Evolutionary conservation across 2,888 invertebrate species (phyloP).

Genomic region (Panorpa germanica): DNA sequence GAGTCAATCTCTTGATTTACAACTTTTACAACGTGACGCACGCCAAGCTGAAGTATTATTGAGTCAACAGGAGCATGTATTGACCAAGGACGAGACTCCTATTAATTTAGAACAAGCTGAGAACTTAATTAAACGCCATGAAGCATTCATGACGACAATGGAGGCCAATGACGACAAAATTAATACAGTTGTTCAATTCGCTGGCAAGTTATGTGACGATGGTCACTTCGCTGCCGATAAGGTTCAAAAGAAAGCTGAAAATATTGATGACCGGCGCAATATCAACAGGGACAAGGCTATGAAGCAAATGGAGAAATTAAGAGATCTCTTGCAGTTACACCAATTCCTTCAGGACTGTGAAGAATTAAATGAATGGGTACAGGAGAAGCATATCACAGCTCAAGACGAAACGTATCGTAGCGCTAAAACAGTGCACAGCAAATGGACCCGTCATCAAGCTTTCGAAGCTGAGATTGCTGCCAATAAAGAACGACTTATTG

Average conservation of each 20-base stretch:
- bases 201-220: conserved; percentile 75
- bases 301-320: conserved; percentile 78
- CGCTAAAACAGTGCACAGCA: conserved; percentile 97
- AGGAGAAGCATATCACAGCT: conserved; percentile 95
- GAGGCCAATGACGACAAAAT: conserved; percentile 99
- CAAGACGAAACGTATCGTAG: conserved; percentile 98
- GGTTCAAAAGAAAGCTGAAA: conserved; percentile 89
- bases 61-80: conserved; percentile 93
- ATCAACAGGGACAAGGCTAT: conserved; percentile 82
- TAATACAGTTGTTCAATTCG: conserved; percentile 88
- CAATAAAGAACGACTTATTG: conserved; percentile 79
- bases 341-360: conserved; percentile 93
- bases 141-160: conserved; percentile 98
- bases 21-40: conserved; percentile 91
- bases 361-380: conserved; percentile 96
- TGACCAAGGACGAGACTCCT: conserved; percentile 93
- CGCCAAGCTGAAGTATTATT: conserved; percentile 94
- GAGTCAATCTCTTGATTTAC: conserved; percentile 86
- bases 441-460: conserved; percentile 98
- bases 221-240: conserved; percentile 94
- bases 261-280: conserved; percentile 75
- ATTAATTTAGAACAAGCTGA: conserved; percentile 94
- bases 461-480: conserved; percentile 98
- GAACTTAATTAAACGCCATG: conserved; percentile 90
- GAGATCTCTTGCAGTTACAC: conserved; percentile 87